Evolutionary conservation across 2,888 invertebrate species (phyloP).

Genomic region (Apoderus coryli): DNA sequence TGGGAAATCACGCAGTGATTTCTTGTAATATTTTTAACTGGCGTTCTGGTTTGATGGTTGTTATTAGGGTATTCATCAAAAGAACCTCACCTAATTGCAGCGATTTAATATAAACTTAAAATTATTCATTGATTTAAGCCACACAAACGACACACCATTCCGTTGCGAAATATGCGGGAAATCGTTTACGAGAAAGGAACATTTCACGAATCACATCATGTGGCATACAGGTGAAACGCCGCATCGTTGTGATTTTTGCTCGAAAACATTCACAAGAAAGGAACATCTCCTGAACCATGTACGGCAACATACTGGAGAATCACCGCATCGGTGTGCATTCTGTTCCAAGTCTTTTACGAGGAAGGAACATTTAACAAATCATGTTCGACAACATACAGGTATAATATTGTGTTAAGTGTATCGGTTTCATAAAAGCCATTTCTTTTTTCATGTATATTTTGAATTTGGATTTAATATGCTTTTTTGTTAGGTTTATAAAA

Average conservation of each 20-base stretch:
- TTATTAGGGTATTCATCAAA: no score
- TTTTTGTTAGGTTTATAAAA: no score
- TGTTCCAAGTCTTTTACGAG: slow-evolving; percentile 79
- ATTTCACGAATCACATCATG: slow-evolving; percentile 80
- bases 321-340: slow-evolving; percentile 73
- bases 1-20: no score
- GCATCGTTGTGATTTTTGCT: slow-evolving; percentile 65
- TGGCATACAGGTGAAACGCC: slow-evolving; percentile 74
- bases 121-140: no score
- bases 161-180: slow-evolving; percentile 80
- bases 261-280: slow-evolving; percentile 64
- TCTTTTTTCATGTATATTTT: no score
- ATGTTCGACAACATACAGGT: slow-evolving; percentile 68
- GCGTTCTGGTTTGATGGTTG: no score
- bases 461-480: no score
- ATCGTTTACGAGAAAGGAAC: slow-evolving; percentile 78
- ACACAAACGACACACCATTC: slow-evolving; percentile 70
- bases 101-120: no score
- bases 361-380: slow-evolving; percentile 74
- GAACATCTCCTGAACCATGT: slow-evolving; percentile 66
- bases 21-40: no score
- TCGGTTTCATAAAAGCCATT: no score
- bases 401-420: no score
- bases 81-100: no score
- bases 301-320: slow-evolving; percentile 66